Percentiles rank a stretch among this genome's conserved stretches.
Conservation (phyloP, 2,888 invertebrate genomes). For the Syritta pipiens region DNA sequence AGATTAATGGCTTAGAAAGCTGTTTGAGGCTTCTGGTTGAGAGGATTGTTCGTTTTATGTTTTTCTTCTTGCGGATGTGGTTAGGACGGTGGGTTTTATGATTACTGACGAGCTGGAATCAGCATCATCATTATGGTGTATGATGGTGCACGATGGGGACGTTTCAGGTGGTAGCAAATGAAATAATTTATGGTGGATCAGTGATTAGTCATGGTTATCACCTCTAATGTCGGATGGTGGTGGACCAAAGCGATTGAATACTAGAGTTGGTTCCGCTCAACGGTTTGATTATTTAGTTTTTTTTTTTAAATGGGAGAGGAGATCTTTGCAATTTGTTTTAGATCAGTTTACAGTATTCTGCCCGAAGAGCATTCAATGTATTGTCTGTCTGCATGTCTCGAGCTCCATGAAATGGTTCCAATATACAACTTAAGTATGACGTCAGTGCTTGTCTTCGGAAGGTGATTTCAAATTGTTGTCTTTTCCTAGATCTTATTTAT, state of each 20-base stretch:
- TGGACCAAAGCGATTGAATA: not conserved
- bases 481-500: too few relatives aligned
- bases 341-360: too few relatives aligned
- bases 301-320: too few relatives aligned
- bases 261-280: not conserved
- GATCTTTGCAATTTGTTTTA: too few relatives aligned
- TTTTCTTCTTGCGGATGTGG: constrained; percentile 37
- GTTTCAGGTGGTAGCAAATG: not conserved
- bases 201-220: constrained; percentile 24
- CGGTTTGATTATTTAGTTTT: too few relatives aligned
- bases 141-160: not conserved
- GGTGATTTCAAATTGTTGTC: too few relatives aligned
- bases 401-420: too few relatives aligned
- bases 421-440: too few relatives aligned
- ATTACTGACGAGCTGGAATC: not conserved
- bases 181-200: constrained; percentile 1
- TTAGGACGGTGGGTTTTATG: constrained; percentile 31
- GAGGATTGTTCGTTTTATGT: not conserved
- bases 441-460: too few relatives aligned
- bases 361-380: too few relatives aligned
- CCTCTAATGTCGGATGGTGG: not conserved
- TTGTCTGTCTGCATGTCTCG: too few relatives aligned
- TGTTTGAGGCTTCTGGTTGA: constrained; percentile 28
- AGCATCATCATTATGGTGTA: not conserved
- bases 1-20: constrained; percentile 58